Percentiles rank a stretch among this genome's conserved stretches.
Evolutionary conservation across 2,888 invertebrate genomes (phyloP).

Genomic region (Dynastes grantii): DNA sequence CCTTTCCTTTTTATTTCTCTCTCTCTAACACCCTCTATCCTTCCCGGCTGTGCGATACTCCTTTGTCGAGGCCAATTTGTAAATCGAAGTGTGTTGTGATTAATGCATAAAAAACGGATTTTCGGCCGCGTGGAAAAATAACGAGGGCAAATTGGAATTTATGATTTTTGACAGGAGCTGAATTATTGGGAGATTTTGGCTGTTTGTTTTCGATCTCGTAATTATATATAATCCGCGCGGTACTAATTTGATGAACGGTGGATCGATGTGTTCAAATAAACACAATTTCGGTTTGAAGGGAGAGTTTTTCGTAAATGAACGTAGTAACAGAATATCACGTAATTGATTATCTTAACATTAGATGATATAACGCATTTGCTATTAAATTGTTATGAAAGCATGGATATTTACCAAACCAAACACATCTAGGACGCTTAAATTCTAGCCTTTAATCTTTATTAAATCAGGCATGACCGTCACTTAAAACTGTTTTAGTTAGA

Average conservation of each 20-base stretch:
- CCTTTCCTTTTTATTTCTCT: neutral
- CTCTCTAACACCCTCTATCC: neutral
- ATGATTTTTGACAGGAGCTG: neutral
- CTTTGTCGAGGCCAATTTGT: slow-evolving; percentile 9
- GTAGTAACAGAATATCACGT: too few species aligned
- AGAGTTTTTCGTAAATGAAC: too few species aligned
- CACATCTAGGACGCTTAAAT: too few species aligned
- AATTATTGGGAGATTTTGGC: slow-evolving; percentile 8
- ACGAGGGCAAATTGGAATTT: slow-evolving; percentile 9
- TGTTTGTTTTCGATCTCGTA: slow-evolving; percentile 9
- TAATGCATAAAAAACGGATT: slow-evolving; percentile 10
- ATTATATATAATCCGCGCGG: neutral
- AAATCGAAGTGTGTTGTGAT: slow-evolving; percentile 21
- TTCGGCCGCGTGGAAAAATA: neutral
- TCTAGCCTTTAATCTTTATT: too few species aligned
- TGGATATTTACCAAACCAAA: too few species aligned
- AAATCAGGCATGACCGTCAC: too few species aligned
- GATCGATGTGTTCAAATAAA: too few species aligned
- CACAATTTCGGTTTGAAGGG: too few species aligned
- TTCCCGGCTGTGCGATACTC: neutral
- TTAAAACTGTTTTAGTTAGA: too few species aligned
- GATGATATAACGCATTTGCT: too few species aligned
- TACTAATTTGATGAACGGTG: neutral
- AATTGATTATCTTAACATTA: too few species aligned
- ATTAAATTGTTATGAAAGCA: too few species aligned